Base-by-base conservation (phyloP, 2,797 vertebrate species). In the Pipistrellus pygmaeus region DNA sequence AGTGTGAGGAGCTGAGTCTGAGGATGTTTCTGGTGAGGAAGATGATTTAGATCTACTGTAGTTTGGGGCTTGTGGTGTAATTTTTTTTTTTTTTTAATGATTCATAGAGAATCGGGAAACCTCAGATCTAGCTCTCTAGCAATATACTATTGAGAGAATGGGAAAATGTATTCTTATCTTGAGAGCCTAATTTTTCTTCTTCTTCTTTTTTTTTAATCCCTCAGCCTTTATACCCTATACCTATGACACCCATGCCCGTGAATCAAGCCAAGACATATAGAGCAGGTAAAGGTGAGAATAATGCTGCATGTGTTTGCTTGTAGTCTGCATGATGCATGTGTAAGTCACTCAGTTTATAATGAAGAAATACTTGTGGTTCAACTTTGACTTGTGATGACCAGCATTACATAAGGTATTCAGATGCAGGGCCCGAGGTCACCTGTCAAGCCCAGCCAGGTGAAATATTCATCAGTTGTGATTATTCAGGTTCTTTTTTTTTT, bases 261-360 rank as follows among this genome's bases (percentile, higher is more conserved):
- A 99, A 99, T 98, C 99, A 99, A 98, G 99, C 99, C 97, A 99
- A 99, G 99, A 99, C 99, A 98, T 99, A 99, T 99, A 99, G 99
- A 99, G 99, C 99, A 99, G 99, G 99, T 99, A 99, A 99, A 99
- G 99, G 99, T 99, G 99, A 99, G 98, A 98, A 98, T 99, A 98
- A 98, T 98, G 98, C 97, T 98, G 98, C 97, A 97, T 97, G 97
- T 96, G 94, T 98, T 98, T 98, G 97, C 98, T 96, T 98, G 93
- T 97, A 82, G 97, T 97, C 90, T 98, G 98, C 98, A 98, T 98
- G 97, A 94, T 98, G 98, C 98, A 98, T 98, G 97, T 93, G 69
- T 78, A 41, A 69, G 85, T 90, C 71, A 60, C 69, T 80, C 60
- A 57, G 15, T 92, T 91, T 82, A 48, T 84, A 76, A 38, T 53